Conservation (phyloP, 1,140 invertebrate genomes). For the Meloidogyne floridensis region DNA sequence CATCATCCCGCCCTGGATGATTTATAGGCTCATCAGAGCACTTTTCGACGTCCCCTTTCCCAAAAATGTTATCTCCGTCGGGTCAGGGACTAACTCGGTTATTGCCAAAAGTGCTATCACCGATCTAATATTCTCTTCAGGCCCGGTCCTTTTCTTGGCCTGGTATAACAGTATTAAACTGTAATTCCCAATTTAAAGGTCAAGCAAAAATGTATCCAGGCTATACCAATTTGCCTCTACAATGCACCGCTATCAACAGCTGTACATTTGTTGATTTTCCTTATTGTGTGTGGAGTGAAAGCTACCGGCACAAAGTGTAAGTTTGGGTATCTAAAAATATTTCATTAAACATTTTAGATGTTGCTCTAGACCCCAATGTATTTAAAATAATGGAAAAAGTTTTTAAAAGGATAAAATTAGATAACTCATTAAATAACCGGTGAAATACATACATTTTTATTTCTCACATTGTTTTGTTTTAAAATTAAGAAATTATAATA, state of each 20-base stretch:
- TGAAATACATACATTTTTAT: neutral
- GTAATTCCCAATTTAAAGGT: conserved; percentile 10
- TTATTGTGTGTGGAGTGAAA: conserved; percentile 52
- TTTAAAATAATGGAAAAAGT: conserved; percentile 16
- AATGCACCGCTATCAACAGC: conserved; percentile 52
- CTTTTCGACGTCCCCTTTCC: too few relatives aligned
- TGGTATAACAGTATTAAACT: too few relatives aligned
- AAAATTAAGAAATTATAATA: too few relatives aligned
- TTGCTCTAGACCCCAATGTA: conserved; percentile 34
- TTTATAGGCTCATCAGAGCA: too few relatives aligned
- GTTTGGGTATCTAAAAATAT: neutral
- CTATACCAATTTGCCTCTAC: conserved; percentile 50
- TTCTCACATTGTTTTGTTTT: too few relatives aligned
- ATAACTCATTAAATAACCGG: neutral
- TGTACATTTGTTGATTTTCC: conserved; percentile 53
- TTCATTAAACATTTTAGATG: conserved; percentile 15
- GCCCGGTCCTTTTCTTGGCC: too few relatives aligned
- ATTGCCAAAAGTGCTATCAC: too few relatives aligned
- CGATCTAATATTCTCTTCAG: too few relatives aligned
- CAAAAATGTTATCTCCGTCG: too few relatives aligned
- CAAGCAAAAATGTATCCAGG: conserved; percentile 53
- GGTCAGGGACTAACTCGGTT: too few relatives aligned
- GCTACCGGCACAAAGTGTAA: conserved; percentile 50
- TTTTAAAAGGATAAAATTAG: neutral
- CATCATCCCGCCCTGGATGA: too few relatives aligned